phyloP scores from a whole-genome alignment of 2,888 invertebrate genomes.

The Gonocerus acuteangulatus region DNA sequence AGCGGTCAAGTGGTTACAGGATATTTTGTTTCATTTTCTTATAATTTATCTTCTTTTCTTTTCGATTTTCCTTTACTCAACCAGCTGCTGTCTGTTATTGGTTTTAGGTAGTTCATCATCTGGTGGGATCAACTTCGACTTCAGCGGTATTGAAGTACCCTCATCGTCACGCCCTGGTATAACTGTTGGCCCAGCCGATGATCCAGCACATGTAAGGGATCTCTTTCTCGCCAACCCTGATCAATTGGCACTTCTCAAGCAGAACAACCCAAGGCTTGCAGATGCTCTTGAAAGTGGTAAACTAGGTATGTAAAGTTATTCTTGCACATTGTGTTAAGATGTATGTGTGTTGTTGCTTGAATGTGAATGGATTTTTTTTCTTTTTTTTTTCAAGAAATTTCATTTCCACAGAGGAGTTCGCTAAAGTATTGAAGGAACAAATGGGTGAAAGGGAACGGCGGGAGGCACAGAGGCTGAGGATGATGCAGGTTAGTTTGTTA shows the following conservation, averaged over 20 bases:
- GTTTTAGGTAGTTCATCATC: neutral
- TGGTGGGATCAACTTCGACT: conserved; percentile 54
- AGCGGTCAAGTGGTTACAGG: no score
- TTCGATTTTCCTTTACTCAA: no score
- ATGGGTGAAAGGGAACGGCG: conserved; percentile 71
- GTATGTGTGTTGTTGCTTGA: conserved; percentile 6
- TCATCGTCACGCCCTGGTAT: conserved; percentile 40
- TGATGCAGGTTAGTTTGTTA: conserved; percentile 56
- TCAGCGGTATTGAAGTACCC: conserved; percentile 78
- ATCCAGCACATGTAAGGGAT: conserved; percentile 74
- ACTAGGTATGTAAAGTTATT: conserved; percentile 54
- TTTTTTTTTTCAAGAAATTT: conserved; percentile 18
- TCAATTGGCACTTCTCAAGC: conserved; percentile 79
- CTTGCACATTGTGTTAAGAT: neutral
- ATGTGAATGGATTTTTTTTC: conserved; percentile 12
- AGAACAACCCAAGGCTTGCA: conserved; percentile 86
- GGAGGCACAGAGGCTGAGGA: conserved; percentile 72
- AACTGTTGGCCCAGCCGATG: conserved; percentile 47
- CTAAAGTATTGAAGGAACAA: conserved; percentile 71
- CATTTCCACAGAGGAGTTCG: conserved; percentile 60
- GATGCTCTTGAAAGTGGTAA: conserved; percentile 82
- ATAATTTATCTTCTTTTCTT: no score
- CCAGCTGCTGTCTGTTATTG: no score
- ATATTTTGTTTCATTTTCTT: no score
- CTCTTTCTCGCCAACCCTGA: conserved; percentile 85